phyloP scores from a whole-genome alignment of 2,797 vertebrate species.

The Spheniscus humboldti region DNA sequence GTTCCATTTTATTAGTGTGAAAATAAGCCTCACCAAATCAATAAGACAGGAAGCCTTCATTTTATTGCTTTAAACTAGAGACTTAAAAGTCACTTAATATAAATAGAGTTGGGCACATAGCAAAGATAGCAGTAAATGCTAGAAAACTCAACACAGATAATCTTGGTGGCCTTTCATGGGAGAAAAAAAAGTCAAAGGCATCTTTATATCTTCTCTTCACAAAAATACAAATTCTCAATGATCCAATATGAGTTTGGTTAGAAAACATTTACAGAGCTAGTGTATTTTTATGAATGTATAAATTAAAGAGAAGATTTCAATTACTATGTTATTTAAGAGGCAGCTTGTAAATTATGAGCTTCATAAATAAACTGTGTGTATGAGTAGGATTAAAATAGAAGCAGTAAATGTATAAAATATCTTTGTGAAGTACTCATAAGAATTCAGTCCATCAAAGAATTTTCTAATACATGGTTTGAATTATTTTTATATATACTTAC shows the following conservation, averaged over 20 bases:
- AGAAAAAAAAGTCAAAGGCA: background rate
- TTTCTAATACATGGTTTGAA: background rate
- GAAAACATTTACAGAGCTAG: background rate
- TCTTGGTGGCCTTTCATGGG: background rate
- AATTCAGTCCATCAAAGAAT: background rate
- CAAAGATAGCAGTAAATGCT: constrained; percentile 49
- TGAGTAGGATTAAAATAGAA: background rate
- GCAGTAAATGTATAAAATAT: background rate
- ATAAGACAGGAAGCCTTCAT: constrained; percentile 76
- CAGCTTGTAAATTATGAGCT: background rate
- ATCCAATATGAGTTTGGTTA: background rate
- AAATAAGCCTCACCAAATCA: constrained; percentile 72
- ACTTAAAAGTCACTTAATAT: constrained; percentile 70
- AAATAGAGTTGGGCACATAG: constrained; percentile 42
- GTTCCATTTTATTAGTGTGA: constrained; percentile 80
- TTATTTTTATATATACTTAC: background rate
- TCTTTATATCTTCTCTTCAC: background rate
- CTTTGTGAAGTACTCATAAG: background rate
- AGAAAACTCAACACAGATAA: constrained; percentile 39
- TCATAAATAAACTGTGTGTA: background rate
- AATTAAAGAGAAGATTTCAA: background rate
- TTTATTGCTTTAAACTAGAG: constrained; percentile 72
- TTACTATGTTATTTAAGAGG: background rate
- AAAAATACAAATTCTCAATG: background rate
- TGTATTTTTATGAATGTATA: background rate